Evolutionary conservation across 2,797 vertebrate genomes (phyloP), one percentile per base, ranked within the genome.

Genomic region (Gobionotothen gibberifrons): DNA sequence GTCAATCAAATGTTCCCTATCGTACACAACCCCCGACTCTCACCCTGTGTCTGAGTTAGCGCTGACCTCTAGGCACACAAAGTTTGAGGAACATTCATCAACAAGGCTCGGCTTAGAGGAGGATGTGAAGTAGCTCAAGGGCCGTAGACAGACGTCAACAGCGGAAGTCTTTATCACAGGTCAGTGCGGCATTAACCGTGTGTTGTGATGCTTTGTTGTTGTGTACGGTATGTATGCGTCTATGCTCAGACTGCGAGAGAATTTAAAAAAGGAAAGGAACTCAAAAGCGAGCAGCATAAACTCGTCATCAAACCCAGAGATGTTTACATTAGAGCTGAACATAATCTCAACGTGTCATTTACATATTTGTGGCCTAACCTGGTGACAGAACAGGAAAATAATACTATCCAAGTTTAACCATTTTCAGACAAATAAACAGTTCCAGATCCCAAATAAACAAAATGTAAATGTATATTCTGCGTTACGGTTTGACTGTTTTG

Each of bases 91-190:
- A 69, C 62, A 29, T 83, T 72, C 70, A 62, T 84, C 70, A 76
- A 83, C 39, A 60, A 21, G 16, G 51, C 53, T 22, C 16, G 66
- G 70, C 74, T 72, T 8, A 70, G 61, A 78, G 9, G 11, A 46
- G 62, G 46, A 78, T n/a, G 61, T 60, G 43, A 83, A 67, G 11
- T 73, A 47, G 85, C 85, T 73, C 39, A 10, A 53, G 79, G 85
- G 63, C 48, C 14, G 14, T 0, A 77, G 63, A 71, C 66, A 77
- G 69, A 85, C 57, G 19, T 72, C 62, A 68, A 58, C 65, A 79
- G 79, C 40, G 29, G 67, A 83, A 75, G 72, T 68, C 43, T 79
- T 85, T 72, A 84, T 85, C 64, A 91, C 76, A 81, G 85, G 74
- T 89, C 74, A 81, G 54, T 17, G 62, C 61, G 1, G 48, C 72